Evolutionary conservation across 2,888 invertebrate species (phyloP), one percentile per base, ranked within the genome.

Genomic region (Lycia hirtaria): DNA sequence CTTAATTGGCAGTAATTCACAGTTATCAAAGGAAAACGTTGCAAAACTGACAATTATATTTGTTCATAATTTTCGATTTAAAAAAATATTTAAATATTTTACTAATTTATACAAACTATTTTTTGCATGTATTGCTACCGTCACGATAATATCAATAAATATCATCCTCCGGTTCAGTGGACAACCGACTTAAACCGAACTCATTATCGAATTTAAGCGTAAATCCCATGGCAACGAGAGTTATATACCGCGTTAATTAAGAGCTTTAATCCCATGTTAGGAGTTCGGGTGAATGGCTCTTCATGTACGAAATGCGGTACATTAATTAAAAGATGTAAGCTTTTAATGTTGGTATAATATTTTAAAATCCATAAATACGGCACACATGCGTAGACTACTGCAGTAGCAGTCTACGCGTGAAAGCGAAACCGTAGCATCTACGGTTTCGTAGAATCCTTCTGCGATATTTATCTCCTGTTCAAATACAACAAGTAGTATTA

Each of bases 361-460:
- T 26, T 26, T 10, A 9, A 6, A 28, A 28, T 28, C n/a, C 26
- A 26, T 6, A 2, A 26, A 3, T 14, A 14, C 4, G 32, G 12
- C 10, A 32, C 14, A 33, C 33, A 19, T 37, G 9, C 24, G 24
- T 47, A 47, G 47, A 35, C 24, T 6, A 6, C n/a, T 15, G 47
- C 35, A n/a, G n/a, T n/a, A n/a, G n/a, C n/a, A n/a, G n/a, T n/a
- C n/a, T n/a, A n/a, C n/a, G n/a, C n/a, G n/a, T n/a, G n/a, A n/a
- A n/a, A n/a, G n/a, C n/a, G n/a, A n/a, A n/a, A n/a, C n/a, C n/a
- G n/a, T n/a, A n/a, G n/a, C n/a, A n/a, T n/a, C n/a, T 47, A 47
- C 47, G 47, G 26, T 35, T 35, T 35, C 47, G 47, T 47, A 47
- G 47, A 35, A 26, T 14, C 14, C 10, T 3, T 24, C 35, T 47